Evolutionary conservation across 2,797 vertebrate genomes (phyloP).

Genomic region (Botia almorhae): DNA sequence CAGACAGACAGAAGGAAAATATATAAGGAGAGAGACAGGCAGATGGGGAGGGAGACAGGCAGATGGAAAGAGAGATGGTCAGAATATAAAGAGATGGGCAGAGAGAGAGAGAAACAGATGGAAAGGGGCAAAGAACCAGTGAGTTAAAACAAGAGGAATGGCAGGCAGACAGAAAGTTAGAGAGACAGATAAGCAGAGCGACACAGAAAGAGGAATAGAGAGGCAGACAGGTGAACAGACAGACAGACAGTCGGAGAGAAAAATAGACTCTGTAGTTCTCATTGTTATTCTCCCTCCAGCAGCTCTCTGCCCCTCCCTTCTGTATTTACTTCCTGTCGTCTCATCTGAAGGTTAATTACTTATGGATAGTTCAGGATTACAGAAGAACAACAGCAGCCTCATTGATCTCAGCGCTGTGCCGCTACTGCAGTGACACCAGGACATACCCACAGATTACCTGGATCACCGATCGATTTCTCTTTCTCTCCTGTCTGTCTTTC

Average conservation of each 20-base stretch:
- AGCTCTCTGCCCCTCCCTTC: constrained; percentile 38
- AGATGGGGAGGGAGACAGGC: neutral
- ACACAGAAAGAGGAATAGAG: neutral
- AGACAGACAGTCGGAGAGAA: constrained; percentile 21
- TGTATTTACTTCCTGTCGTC: constrained; percentile 61
- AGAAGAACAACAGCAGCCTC: constrained; percentile 60
- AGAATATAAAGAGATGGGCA: neutral
- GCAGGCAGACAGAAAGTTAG: neutral
- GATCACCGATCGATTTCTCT: constrained; percentile 59
- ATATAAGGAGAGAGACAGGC: neutral
- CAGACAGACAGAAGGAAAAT: neutral
- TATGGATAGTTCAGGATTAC: constrained; percentile 69
- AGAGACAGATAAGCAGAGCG: neutral
- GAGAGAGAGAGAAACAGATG: neutral
- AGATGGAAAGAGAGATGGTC: neutral
- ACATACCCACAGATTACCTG: constrained; percentile 60
- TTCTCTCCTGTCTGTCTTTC: constrained; percentile 38
- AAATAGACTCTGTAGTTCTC: constrained; percentile 46
- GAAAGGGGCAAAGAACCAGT: neutral
- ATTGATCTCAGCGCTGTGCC: constrained; percentile 64
- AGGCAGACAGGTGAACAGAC: constrained; percentile 11
- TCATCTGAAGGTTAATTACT: constrained; percentile 69
- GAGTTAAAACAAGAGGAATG: neutral
- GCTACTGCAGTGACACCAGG: constrained; percentile 63
- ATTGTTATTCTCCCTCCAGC: constrained; percentile 56